Conservation (phyloP, 2,797 vertebrate genomes). For the Chromis chromis region DNA sequence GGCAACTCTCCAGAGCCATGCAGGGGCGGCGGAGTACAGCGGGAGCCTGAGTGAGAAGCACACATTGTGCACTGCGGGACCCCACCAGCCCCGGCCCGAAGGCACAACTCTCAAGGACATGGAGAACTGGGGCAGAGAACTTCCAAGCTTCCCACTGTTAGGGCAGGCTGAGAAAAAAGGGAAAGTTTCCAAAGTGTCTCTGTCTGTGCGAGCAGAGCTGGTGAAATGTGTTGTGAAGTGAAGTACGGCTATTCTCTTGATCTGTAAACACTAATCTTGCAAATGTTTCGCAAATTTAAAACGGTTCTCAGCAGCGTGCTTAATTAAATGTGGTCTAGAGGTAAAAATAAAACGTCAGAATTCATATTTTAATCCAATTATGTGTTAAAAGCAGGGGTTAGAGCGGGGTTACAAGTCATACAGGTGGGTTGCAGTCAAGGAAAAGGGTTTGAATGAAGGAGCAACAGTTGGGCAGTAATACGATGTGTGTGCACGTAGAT, state of each 20-base stretch:
- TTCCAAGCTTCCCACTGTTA: constrained; percentile 80
- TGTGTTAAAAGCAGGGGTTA: constrained; percentile 3
- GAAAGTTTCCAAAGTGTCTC: constrained; percentile 72
- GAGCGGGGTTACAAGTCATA: not conserved
- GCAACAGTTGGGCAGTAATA: not conserved
- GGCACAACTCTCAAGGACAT: constrained; percentile 89
- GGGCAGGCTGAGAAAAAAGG: constrained; percentile 72
- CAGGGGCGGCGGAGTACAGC: constrained; percentile 81
- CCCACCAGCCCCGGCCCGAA: constrained; percentile 84
- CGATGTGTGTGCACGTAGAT: not conserved
- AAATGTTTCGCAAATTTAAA: not conserved
- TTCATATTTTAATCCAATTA: not conserved
- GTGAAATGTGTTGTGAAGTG: constrained; percentile 36
- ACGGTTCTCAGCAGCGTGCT: not conserved
- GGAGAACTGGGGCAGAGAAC: constrained; percentile 87
- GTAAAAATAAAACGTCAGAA: not conserved
- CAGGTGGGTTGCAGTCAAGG: not conserved
- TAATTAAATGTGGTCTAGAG: not conserved
- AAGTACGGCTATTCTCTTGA: constrained; percentile 37
- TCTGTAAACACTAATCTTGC: constrained; percentile 38
- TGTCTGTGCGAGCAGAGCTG: constrained; percentile 46
- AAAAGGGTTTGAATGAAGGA: not conserved
- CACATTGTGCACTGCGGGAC: constrained; percentile 87
- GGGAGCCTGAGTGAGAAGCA: constrained; percentile 83
- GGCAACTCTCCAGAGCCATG: constrained; percentile 85